Percentiles rank a stretch among this genome's conserved stretches.
phyloP scores from a whole-genome alignment of 1,140 invertebrate species.

The Phenacoccus solenopsis region DNA sequence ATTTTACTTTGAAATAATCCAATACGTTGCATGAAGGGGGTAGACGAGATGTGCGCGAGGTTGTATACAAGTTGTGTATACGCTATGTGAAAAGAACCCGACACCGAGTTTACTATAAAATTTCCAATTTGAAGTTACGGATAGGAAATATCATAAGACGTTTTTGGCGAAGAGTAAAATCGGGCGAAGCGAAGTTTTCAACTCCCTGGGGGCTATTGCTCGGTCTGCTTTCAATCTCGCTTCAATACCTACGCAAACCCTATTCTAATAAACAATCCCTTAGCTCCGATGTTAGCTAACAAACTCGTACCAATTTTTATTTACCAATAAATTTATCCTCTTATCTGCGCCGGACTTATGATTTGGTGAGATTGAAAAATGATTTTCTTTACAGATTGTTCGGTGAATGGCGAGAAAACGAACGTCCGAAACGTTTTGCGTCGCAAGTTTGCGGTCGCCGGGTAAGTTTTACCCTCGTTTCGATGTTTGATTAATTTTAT shows the following conservation, averaged over 20 bases:
- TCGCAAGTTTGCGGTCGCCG: no score
- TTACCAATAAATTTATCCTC: conserved; percentile 7
- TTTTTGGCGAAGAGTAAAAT: conserved; percentile 5
- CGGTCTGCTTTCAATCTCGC: conserved; percentile 12
- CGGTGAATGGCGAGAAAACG: not conserved
- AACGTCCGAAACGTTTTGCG: no score
- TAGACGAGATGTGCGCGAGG: no score
- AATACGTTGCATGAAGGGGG: not conserved
- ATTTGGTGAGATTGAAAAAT: not conserved
- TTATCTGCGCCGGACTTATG: not conserved
- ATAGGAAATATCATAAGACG: conserved; percentile 18
- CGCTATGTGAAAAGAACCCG: not conserved
- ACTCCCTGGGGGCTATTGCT: conserved; percentile 9
- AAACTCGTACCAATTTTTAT: conserved; percentile 8
- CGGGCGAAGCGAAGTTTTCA: conserved; percentile 5
- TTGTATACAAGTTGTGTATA: no score
- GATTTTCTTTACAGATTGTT: conserved; percentile 3
- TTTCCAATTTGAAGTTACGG: conserved; percentile 14
- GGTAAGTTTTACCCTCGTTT: no score
- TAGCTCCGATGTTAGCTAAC: not conserved
- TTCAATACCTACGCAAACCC: conserved; percentile 5
- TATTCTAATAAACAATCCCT: conserved; percentile 16
- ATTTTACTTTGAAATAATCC: conserved; percentile 11
- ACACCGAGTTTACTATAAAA: conserved; percentile 9
- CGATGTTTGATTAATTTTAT: no score